These are phyloP conservation scores for Columbina picui DNA, from an alignment of 2,113 vertebrate species.

Conservation along the genomic window DNA sequence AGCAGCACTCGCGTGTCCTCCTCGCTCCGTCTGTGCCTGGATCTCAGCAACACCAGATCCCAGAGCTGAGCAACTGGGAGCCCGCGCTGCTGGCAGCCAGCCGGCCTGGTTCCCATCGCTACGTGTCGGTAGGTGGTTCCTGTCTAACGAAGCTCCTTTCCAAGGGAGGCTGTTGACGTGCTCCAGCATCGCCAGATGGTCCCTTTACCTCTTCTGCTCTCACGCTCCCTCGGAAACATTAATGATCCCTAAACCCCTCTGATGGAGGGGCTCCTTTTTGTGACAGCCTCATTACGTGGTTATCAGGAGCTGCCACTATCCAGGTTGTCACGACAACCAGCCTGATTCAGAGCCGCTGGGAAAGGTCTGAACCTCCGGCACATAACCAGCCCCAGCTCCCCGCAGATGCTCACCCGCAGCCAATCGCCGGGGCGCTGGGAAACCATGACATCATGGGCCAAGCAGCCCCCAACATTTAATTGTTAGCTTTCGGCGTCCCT, in stretches of 20 bases:
- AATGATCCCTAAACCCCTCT: slow-evolving; percentile 42
- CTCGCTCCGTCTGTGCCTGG: neutral
- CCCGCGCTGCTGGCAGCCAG: neutral
- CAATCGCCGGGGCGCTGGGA: slow-evolving; percentile 79
- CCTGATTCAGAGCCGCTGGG: slow-evolving; percentile 83
- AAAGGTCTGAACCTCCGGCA: slow-evolving; percentile 88
- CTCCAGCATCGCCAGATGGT: slow-evolving; percentile 14
- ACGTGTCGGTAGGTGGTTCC: slow-evolving; percentile 13
- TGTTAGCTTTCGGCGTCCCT: slow-evolving; percentile 72
- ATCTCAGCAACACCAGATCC: neutral
- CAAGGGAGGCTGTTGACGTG: neutral
- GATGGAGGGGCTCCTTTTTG: slow-evolving; percentile 66
- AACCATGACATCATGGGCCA: slow-evolving; percentile 94
- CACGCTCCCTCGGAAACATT: slow-evolving; percentile 18
- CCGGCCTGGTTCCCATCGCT: slow-evolving; percentile 32
- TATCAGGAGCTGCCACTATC: slow-evolving; percentile 81
- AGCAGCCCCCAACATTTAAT: slow-evolving; percentile 76
- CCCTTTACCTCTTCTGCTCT: slow-evolving; percentile 24
- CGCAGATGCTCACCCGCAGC: slow-evolving; percentile 89
- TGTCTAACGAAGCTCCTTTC: slow-evolving; percentile 18
- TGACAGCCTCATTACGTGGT: slow-evolving; percentile 81
- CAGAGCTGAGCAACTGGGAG: slow-evolving; percentile 1
- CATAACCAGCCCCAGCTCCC: slow-evolving; percentile 83
- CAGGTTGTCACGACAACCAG: slow-evolving; percentile 93
- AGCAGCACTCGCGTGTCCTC: neutral